Conservation (phyloP, 92 coral and sea anemone species). For the Diadumene lineata region DNA sequence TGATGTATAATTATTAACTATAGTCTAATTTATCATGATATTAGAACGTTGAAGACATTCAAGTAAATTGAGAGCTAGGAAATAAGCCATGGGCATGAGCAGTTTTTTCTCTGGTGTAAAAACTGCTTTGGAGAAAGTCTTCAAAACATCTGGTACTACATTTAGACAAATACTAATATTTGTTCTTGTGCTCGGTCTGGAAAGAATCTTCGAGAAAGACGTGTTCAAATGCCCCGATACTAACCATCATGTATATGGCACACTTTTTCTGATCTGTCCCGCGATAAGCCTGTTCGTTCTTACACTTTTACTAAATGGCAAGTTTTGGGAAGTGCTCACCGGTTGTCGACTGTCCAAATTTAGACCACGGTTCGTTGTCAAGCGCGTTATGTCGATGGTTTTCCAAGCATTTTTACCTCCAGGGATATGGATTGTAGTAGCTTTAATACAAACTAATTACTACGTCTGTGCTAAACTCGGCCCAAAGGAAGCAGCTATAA, state of each 20-base stretch:
- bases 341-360: constrained; percentile 42
- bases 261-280: constrained; percentile 48
- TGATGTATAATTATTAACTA: not conserved
- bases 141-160: constrained; percentile 39
- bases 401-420: constrained; percentile 55
- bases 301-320: constrained; percentile 39
- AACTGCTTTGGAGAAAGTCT: constrained; percentile 1
- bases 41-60: not conserved
- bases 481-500: constrained; percentile 36
- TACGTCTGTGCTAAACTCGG: constrained; percentile 53
- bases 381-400: constrained; percentile 19
- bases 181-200: constrained; percentile 44
- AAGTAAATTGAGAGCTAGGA: not conserved
- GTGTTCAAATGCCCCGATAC: constrained; percentile 48
- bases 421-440: constrained; percentile 51
- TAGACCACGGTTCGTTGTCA: constrained; percentile 33
- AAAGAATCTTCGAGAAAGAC: constrained; percentile 53
- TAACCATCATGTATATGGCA: constrained; percentile 31
- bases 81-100: not conserved
- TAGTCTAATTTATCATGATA: not conserved
- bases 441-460: constrained; percentile 50
- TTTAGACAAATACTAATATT: constrained; percentile 38
- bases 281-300: constrained; percentile 46
- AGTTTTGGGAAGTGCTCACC: constrained; percentile 52
- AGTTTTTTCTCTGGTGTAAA: not conserved